Base-by-base conservation (phyloP, 1,140 invertebrate genomes). In the Steinernema feltiae region DNA sequence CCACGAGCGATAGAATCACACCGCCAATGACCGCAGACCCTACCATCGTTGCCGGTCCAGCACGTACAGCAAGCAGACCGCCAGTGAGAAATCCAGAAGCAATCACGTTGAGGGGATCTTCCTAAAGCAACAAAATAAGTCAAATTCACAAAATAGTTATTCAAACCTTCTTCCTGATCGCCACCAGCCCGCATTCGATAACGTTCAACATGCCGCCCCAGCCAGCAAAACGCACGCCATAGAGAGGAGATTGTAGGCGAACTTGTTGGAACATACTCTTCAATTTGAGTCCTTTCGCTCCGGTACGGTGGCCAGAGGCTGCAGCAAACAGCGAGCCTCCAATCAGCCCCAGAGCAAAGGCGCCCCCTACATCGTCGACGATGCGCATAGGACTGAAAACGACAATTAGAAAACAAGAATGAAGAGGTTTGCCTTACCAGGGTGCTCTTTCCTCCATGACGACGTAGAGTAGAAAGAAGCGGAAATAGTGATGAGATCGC, bases 271-370 rank as follows among this genome's bases (percentile, higher is more conserved):
- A 21, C 15, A 27, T 27, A 12, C 53, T 21, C 53, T 63, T 63
- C 18, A 76, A 75, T 46, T 71, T 79, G 32, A 83, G 71, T 32
- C 69, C 88, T 78, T 85, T 87, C 0, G 97, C 95, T 7, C 97
- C 95, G 90, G 98, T 97, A 83, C 95, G 90, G 85, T 94, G 97
- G 30, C 96, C 97, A 90, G 95, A 97, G 72, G 98, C 92, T 69
- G 92, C 92, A 88, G 98, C 95, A 88, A 99, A 99, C 72, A 99
- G 89, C 41, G 92, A 92, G 15, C 97, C 96, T 15, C 97, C 97
- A 78, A 99, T 94, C 1, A 92, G 91, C 35, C 97, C 97, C 95
- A 99, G 98, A 15, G 95, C 92, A 86, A 99, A 99, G 18, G 97
- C 97, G 82, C 97, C 97, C 41, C 97, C 97, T 88, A 92, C 95